These are phyloP conservation scores for Gila orcuttii DNA, from an alignment of 2,113 vertebrate genomes.

Conservation along the genomic window DNA sequence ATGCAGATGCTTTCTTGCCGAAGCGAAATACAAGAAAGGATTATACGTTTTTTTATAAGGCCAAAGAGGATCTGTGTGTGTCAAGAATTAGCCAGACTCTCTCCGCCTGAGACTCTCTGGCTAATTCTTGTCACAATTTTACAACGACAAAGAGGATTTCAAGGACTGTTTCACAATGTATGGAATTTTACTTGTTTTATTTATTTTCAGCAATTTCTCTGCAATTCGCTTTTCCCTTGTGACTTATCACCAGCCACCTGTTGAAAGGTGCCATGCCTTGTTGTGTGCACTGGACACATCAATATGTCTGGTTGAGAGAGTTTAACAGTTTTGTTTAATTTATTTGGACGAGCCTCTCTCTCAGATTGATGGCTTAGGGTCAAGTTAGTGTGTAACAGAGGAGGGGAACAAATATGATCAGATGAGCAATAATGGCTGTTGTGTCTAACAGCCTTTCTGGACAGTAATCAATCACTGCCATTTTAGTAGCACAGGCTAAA, in stretches of 20 bases:
- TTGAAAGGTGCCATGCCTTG: background rate
- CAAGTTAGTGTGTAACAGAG: background rate
- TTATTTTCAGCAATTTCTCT: slow-evolving; percentile 19
- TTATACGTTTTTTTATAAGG: background rate
- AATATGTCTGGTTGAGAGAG: background rate
- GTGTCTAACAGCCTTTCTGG: background rate
- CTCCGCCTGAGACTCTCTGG: background rate
- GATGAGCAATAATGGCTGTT: slow-evolving; percentile 9
- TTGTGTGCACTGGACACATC: background rate
- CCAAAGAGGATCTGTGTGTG: slow-evolving; percentile 14
- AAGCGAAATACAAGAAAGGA: background rate
- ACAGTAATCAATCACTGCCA: slow-evolving; percentile 17
- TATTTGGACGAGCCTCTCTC: slow-evolving; percentile 1
- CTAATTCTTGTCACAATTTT: background rate
- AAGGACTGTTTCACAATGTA: background rate
- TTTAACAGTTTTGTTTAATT: slow-evolving; percentile 16
- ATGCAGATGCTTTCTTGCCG: background rate
- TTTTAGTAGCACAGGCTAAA: background rate
- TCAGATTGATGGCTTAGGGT: background rate
- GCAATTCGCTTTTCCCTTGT: background rate
- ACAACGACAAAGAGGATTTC: background rate
- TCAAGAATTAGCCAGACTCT: background rate
- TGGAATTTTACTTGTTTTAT: background rate
- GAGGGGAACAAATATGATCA: background rate
- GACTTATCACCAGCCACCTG: background rate